Evolutionary conservation across 2,888 invertebrate genomes (phyloP).

Genomic region (Endotricha flammealis): DNA sequence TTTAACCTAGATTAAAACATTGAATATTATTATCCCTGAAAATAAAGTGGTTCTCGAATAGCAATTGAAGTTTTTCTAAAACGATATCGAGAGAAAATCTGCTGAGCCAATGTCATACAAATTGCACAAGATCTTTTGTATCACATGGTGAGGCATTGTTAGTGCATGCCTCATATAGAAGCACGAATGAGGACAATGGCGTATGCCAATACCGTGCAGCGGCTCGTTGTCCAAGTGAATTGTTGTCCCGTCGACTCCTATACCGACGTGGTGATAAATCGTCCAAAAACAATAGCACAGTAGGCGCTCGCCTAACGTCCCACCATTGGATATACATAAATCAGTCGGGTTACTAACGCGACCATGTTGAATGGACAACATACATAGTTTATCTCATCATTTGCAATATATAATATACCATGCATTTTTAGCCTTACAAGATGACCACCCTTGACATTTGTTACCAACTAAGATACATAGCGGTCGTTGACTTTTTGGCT

Average conservation of each 20-base stretch:
- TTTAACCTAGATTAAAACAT: too few relatives aligned
- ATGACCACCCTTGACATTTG: too few relatives aligned
- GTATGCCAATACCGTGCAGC: slow-evolving; percentile 43
- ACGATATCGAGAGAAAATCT: too few relatives aligned
- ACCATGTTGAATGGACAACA: slow-evolving; percentile 50
- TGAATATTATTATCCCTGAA: too few relatives aligned
- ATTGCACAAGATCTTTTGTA: slow-evolving; percentile 8
- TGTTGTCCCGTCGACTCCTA: slow-evolving; percentile 42
- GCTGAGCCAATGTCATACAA: too few relatives aligned
- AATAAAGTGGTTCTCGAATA: too few relatives aligned
- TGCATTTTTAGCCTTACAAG: too few relatives aligned
- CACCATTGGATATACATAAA: slow-evolving; percentile 57
- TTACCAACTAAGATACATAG: too few relatives aligned
- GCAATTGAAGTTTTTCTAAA: too few relatives aligned
- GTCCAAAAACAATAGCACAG: slow-evolving; percentile 64
- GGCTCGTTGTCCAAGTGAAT: slow-evolving; percentile 54
- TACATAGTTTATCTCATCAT: too few relatives aligned
- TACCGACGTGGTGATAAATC: slow-evolving; percentile 58
- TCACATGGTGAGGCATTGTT: slow-evolving; percentile 26
- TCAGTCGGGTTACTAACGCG: slow-evolving; percentile 50
- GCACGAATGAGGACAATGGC: slow-evolving; percentile 34
- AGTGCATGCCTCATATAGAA: slow-evolving; percentile 50
- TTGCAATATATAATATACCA: too few relatives aligned
- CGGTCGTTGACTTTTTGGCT: too few relatives aligned
- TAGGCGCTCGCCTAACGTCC: slow-evolving; percentile 41